phyloP scores from a whole-genome alignment of 2,888 invertebrate genomes.

The Mongoloraphidia duomilia region DNA sequence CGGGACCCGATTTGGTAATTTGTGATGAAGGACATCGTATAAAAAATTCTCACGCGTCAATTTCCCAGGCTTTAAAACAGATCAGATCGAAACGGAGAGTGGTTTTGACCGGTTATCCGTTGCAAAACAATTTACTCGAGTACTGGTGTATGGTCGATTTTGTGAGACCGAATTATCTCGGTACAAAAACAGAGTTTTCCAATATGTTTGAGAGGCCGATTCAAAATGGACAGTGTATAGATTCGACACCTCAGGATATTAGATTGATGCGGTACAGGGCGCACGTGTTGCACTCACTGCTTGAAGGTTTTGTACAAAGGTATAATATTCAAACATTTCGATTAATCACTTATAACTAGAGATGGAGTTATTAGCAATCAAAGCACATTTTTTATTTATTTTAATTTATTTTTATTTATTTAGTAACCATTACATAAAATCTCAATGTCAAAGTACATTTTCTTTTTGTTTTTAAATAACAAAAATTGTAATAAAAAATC shows the following conservation, averaged over 20 bases:
- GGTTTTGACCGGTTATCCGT: conserved; percentile 93
- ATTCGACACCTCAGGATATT: conserved; percentile 89
- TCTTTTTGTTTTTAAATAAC: too few species aligned
- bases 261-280: conserved; percentile 89
- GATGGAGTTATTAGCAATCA: too few species aligned
- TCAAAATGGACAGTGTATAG: conserved; percentile 95
- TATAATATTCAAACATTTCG: conserved; percentile 18
- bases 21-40: conserved; percentile 97
- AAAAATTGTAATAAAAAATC: too few species aligned
- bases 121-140: conserved; percentile 92
- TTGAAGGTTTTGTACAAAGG: conserved; percentile 94
- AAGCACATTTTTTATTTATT: too few species aligned
- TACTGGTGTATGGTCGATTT: conserved; percentile 99
- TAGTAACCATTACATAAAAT: too few species aligned
- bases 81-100: conserved; percentile 88
- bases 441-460: too few species aligned
- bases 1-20: conserved; percentile 87
- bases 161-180: conserved; percentile 92
- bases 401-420: too few species aligned
- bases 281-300: conserved; percentile 85
- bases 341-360: too few species aligned
- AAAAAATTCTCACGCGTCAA: conserved; percentile 94
- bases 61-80: conserved; percentile 87
- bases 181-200: conserved; percentile 90
- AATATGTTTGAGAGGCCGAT: conserved; percentile 99